A percentile compares a stretch with the other conserved stretches of the same genome.
These are phyloP conservation scores for Rhingia rostrata DNA, from an alignment of 2,888 invertebrate genomes.

Conservation along the genomic window DNA sequence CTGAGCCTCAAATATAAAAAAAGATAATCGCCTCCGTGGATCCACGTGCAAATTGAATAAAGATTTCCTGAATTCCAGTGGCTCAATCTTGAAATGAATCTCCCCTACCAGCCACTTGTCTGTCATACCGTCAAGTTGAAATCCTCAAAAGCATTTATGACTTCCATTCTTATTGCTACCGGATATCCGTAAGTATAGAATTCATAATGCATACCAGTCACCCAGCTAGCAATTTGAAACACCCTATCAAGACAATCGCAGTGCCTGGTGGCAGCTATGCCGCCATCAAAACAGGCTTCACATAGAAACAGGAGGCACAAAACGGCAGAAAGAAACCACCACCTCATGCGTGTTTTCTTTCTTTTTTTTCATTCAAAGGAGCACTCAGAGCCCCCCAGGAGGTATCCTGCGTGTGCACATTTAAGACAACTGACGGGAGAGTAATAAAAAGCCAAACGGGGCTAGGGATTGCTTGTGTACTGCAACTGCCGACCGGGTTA, in stretches of 20 bases:
- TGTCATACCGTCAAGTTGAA: slow-evolving; percentile 21
- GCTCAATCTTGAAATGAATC: slow-evolving; percentile 1
- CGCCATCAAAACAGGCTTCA: no score
- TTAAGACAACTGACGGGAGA: slow-evolving; percentile 60
- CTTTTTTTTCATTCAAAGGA: not conserved
- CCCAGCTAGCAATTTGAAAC: slow-evolving; percentile 49
- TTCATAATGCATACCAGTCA: slow-evolving; percentile 69
- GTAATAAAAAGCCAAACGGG: slow-evolving; percentile 42
- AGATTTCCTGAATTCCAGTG: slow-evolving; percentile 30
- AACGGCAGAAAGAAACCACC: not conserved
- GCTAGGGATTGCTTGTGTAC: not conserved
- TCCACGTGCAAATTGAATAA: slow-evolving; percentile 50
- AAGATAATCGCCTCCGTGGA: slow-evolving; percentile 21
- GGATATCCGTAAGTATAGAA: slow-evolving; percentile 65
- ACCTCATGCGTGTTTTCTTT: slow-evolving; percentile 25
- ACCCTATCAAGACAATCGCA: slow-evolving; percentile 26
- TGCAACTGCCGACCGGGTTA: slow-evolving; percentile 47
- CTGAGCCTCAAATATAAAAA: no score
- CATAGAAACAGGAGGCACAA: no score
- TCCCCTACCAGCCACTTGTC: not conserved
- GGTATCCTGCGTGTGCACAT: slow-evolving; percentile 64
- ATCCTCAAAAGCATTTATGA: slow-evolving; percentile 55
- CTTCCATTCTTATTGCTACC: slow-evolving; percentile 55
- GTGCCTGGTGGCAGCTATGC: not conserved
- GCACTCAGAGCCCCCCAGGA: slow-evolving; percentile 33